Evolutionary conservation across 2,797 vertebrate genomes (phyloP).

Genomic region (Chiroxiphia lanceolata): DNA sequence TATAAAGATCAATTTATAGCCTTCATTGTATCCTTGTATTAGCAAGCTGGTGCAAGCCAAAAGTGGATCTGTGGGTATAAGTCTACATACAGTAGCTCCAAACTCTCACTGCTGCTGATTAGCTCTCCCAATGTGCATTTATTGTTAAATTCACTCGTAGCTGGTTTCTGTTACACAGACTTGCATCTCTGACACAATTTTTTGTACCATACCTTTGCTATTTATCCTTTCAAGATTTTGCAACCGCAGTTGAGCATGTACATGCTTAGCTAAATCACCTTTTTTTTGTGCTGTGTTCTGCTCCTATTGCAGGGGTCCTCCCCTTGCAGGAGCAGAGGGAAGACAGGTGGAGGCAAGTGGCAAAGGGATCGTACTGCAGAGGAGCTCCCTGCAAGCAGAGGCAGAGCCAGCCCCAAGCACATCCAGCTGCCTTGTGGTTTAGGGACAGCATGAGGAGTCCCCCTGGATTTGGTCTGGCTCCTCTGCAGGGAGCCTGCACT

Average conservation of each 20-base stretch:
- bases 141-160: not conserved
- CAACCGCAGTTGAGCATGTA: not conserved
- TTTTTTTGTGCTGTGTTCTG: not conserved
- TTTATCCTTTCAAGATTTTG: not conserved
- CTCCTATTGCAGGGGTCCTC: not conserved
- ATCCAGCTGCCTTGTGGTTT: not conserved
- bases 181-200: not conserved
- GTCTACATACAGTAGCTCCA: not conserved
- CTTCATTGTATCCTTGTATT: not conserved
- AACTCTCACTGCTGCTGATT: not conserved
- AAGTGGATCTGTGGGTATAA: not conserved
- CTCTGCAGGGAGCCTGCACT: not conserved
- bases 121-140: not conserved
- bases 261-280: not conserved
- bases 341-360: not conserved
- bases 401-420: not conserved
- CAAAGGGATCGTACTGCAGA: not conserved
- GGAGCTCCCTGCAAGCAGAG: not conserved
- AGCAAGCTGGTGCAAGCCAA: not conserved
- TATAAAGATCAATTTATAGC: not conserved
- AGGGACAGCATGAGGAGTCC: not conserved
- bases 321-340: not conserved
- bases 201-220: not conserved
- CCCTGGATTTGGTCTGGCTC: not conserved
- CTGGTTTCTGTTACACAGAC: not conserved